phyloP scores from a whole-genome alignment of 64 coral and sea anemone genomes.

The Montipora cactus region DNA sequence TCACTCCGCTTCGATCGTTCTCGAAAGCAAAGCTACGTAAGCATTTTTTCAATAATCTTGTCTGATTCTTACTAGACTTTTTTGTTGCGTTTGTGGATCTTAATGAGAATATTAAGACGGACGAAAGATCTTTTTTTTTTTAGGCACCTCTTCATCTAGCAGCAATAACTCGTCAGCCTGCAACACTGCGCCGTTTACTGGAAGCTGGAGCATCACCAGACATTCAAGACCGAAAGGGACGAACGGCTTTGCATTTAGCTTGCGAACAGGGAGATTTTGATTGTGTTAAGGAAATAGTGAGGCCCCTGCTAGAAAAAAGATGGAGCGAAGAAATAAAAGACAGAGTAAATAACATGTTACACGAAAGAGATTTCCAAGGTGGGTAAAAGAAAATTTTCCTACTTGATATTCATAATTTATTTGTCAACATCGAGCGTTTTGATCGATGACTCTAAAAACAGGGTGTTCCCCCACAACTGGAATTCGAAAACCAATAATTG shows the following conservation, averaged over 20 bases:
- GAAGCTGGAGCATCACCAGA: conserved; percentile 27
- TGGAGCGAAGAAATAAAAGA: conserved; percentile 68
- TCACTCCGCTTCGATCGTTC: neutral
- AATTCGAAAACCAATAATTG: neutral
- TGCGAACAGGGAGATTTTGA: conserved; percentile 71
- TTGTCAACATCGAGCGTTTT: neutral
- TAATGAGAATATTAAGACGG: too few relatives aligned
- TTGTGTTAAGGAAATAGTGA: conserved; percentile 67
- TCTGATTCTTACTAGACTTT: neutral
- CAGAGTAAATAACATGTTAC: conserved; percentile 55
- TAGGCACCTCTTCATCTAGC: conserved; percentile 75
- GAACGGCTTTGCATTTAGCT: conserved; percentile 87
- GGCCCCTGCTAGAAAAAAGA: conserved; percentile 63
- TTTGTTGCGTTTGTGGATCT: too few relatives aligned
- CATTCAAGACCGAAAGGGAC: conserved; percentile 58
- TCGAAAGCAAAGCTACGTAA: neutral
- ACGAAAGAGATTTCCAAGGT: conserved; percentile 65
- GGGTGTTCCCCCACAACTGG: conserved; percentile 1
- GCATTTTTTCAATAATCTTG: neutral
- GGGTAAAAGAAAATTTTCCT: neutral
- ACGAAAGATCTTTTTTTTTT: neutral
- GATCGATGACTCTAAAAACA: conserved; percentile 16
- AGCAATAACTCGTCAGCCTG: conserved; percentile 54
- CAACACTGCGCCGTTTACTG: conserved; percentile 16
- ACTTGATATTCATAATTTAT: neutral